Conservation (phyloP, 2,888 invertebrate genomes). For the Agrilus biguttatus region DNA sequence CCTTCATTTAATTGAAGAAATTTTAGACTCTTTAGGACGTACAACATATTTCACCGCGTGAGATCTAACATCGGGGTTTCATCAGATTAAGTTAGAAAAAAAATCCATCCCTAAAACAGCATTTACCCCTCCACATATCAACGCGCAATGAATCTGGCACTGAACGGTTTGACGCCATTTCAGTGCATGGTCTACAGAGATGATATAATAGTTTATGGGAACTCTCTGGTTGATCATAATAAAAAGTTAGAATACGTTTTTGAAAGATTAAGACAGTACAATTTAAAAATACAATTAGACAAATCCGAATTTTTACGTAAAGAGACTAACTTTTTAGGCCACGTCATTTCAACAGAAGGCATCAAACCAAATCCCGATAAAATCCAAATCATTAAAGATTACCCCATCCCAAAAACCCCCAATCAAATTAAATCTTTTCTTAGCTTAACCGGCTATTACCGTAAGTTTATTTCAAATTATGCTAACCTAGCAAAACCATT, state of each 20-base stretch:
- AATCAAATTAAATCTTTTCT: conserved; percentile 15
- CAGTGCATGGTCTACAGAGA: conserved; percentile 15
- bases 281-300: conserved; percentile 15
- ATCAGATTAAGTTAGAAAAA: conserved; percentile 15
- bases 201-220: conserved; percentile 13
- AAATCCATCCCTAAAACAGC: conserved; percentile 17
- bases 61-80: conserved; percentile 20
- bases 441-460: conserved; percentile 19
- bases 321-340: conserved; percentile 15
- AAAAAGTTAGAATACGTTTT: conserved; percentile 17
- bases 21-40: conserved; percentile 13
- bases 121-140: conserved; percentile 25
- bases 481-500: conserved; percentile 6
- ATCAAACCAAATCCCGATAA: conserved; percentile 14
- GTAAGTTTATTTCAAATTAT: conserved; percentile 18
- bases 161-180: conserved; percentile 10
- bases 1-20: conserved; percentile 12
- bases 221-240: conserved; percentile 15
- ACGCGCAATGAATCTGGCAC: conserved; percentile 17
- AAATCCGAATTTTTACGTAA: too few species aligned
- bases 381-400: conserved; percentile 9
- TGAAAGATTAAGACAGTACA: conserved; percentile 11
- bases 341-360: conserved; percentile 15
- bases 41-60: conserved; percentile 17
- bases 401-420: conserved; percentile 7